Conservation (phyloP, 1,140 invertebrate genomes). For the Bombus consobrinus region DNA sequence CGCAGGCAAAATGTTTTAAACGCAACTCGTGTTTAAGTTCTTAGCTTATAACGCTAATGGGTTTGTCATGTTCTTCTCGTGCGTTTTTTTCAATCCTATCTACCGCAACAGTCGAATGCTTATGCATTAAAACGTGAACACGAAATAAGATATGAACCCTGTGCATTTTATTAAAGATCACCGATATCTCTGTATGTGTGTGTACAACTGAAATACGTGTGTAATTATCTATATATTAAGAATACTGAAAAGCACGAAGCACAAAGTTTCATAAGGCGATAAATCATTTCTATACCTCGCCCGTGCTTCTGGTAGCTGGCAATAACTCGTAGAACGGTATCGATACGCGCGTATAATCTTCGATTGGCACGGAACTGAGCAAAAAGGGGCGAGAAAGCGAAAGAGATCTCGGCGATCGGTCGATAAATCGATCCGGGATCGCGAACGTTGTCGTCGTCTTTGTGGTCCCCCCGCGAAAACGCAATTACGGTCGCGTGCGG, state of each 20-base stretch:
- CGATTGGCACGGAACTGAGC: slow-evolving; percentile 27
- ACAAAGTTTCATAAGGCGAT: background rate
- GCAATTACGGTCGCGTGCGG: slow-evolving; percentile 74
- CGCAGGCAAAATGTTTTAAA: too few species aligned
- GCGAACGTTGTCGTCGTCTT: slow-evolving; percentile 30
- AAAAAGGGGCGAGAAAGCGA: slow-evolving; percentile 67
- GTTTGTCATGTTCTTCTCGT: too few species aligned
- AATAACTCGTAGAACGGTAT: background rate
- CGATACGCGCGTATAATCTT: slow-evolving; percentile 48
- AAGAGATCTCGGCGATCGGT: slow-evolving; percentile 68
- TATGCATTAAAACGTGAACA: too few species aligned
- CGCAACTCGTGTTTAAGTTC: too few species aligned
- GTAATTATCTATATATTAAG: background rate
- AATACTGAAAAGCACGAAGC: too few species aligned
- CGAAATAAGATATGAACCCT: background rate
- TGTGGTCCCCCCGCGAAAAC: slow-evolving; percentile 68
- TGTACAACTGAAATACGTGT: background rate
- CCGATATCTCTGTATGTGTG: background rate
- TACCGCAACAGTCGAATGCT: too few species aligned
- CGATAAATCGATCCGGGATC: slow-evolving; percentile 58
- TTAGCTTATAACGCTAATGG: too few species aligned
- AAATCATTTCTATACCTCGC: background rate
- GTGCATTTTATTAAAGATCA: background rate
- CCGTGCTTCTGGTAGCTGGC: background rate
- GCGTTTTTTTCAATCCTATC: too few species aligned